Conservation (phyloP, 1,140 invertebrate species). For the Sycophaga agraensis region DNA sequence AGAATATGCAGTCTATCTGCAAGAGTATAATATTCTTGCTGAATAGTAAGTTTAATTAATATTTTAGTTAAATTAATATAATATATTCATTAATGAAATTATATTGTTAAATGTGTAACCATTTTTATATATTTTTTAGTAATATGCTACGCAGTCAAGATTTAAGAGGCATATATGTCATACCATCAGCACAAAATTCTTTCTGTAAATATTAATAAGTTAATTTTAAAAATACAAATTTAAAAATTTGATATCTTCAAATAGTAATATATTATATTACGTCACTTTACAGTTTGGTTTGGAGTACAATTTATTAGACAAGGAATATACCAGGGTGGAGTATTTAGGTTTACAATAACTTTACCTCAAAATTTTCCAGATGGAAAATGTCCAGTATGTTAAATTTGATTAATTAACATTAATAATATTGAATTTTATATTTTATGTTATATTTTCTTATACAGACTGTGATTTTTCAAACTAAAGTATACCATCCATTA, state of each 20-base stretch:
- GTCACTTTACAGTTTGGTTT: conserved; percentile 82
- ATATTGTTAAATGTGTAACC: too few species aligned
- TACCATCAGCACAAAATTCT: conserved; percentile 82
- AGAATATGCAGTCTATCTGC: conserved; percentile 61
- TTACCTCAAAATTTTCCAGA: conserved; percentile 88
- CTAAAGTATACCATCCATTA: conserved; percentile 84
- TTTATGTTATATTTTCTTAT: conserved; percentile 36
- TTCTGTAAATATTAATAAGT: conserved; percentile 69
- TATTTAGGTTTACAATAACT: conserved; percentile 84
- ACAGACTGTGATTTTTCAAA: conserved; percentile 83
- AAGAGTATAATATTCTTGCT: conserved; percentile 75
- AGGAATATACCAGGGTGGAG: conserved; percentile 83
- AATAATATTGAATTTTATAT: conserved; percentile 15
- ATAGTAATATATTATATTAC: conserved; percentile 24
- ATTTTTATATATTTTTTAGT: conserved; percentile 58
- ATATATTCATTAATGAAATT: background rate
- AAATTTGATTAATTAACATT: conserved; percentile 8
- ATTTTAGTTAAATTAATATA: background rate
- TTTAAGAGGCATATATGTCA: conserved; percentile 85
- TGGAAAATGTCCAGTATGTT: conserved; percentile 77
- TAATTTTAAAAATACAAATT: conserved; percentile 11
- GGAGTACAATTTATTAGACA: conserved; percentile 88
- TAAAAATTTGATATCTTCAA: conserved; percentile 2
- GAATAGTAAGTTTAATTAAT: conserved; percentile 67
- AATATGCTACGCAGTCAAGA: conserved; percentile 83